Conservation (phyloP, 2,797 vertebrate species). For the Liasis olivaceus region DNA sequence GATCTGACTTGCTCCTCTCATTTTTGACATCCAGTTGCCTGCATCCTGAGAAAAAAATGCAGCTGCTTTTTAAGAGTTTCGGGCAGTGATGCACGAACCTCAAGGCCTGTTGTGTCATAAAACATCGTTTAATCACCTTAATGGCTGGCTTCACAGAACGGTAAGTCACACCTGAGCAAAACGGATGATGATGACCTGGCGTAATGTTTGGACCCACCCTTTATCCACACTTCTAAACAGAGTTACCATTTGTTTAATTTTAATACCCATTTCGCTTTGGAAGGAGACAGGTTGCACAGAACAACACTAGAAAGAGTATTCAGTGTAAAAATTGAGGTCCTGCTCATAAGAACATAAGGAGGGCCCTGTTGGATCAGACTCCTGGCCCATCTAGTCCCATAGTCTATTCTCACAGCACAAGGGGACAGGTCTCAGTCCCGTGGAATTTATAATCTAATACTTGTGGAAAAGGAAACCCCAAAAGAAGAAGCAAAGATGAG, state of each 20-base stretch:
- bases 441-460: no score
- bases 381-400: no score
- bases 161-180: not conserved
- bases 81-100: rapidly evolving
- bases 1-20: not conserved
- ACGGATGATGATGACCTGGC: not conserved
- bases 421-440: no score
- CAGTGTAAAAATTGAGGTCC: no score
- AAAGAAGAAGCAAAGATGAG: no score
- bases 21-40: not conserved
- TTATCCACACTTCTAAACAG: not conserved
- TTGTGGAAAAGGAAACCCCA: no score
- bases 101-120: not conserved
- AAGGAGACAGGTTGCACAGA: not conserved
- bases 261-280: not conserved
- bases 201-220: not conserved
- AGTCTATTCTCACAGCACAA: no score
- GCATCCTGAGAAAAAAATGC: not conserved
- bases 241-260: not conserved
- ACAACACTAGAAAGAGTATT: no score
- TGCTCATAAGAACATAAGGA: no score
- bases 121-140: not conserved
- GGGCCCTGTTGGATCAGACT: no score
- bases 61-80: not conserved
- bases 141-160: not conserved